These are phyloP conservation scores for Coptodon rendalli DNA, from an alignment of 2,113 vertebrate genomes.

Conservation along the genomic window DNA sequence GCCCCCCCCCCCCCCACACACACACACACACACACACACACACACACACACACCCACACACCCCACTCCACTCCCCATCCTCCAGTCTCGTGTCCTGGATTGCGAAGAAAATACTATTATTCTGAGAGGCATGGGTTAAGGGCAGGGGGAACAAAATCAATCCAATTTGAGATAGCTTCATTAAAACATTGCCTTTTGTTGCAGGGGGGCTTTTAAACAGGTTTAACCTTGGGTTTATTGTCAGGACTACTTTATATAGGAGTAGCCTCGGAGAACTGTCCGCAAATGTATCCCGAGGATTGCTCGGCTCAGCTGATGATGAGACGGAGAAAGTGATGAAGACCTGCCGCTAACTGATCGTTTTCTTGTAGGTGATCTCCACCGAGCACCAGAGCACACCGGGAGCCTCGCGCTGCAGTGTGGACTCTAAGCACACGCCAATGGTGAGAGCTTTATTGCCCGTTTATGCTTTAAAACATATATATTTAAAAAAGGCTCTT, in stretches of 20 bases:
- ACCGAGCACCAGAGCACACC: conserved; percentile 78
- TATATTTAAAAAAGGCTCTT: not conserved
- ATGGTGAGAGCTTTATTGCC: conserved; percentile 79
- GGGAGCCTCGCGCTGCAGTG: conserved; percentile 76
- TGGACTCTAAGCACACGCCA: conserved; percentile 76
- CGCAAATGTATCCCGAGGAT: conserved; percentile 52
- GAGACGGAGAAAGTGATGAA: conserved; percentile 55
- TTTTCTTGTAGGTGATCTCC: conserved; percentile 85
- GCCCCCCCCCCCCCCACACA: conserved; percentile 9
- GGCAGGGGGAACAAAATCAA: conserved; percentile 84
- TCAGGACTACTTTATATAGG: conserved; percentile 82
- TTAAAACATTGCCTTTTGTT: conserved; percentile 88
- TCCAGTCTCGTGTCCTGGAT: conserved; percentile 81
- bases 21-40: too few relatives aligned
- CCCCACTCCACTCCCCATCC: not conserved
- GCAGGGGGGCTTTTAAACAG: conserved; percentile 79
- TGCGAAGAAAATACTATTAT: conserved; percentile 92
- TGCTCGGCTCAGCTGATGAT: conserved; percentile 45
- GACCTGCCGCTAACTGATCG: conserved; percentile 54
- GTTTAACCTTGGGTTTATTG: conserved; percentile 75
- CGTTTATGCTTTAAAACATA: not conserved
- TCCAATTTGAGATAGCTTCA: conserved; percentile 95
- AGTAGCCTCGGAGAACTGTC: conserved; percentile 27
- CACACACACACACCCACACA: not conserved
- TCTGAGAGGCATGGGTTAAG: conserved; percentile 91